Evolutionary conservation across 2,888 invertebrate species (phyloP).

Genomic region (Diplolepis rosae): DNA sequence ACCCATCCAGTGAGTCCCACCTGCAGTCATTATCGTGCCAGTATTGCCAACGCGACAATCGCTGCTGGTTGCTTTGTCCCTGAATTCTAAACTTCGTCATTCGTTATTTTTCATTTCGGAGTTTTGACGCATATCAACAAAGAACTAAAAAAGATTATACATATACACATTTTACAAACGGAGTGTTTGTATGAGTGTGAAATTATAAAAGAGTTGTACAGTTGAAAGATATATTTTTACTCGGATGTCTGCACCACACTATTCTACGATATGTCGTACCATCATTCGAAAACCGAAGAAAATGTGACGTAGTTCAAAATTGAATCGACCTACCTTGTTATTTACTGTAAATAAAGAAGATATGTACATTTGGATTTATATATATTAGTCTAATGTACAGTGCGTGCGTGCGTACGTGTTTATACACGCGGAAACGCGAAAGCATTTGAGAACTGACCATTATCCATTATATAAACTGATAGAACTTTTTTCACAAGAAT

Average conservation of each 20-base stretch:
- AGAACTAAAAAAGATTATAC: background rate
- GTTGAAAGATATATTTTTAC: background rate
- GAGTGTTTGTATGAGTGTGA: background rate
- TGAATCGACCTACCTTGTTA: background rate
- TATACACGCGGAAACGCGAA: background rate
- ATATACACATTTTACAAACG: background rate
- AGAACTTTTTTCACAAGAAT: background rate
- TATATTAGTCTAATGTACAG: background rate
- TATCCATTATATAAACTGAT: slow-evolving; percentile 5
- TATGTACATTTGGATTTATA: background rate
- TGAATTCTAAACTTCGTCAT: background rate
- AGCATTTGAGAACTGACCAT: background rate
- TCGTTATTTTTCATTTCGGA: background rate
- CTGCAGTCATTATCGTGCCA: slow-evolving; percentile 19
- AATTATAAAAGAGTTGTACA: background rate
- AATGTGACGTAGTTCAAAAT: background rate
- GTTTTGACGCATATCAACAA: background rate
- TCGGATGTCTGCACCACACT: background rate
- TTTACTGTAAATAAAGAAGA: background rate
- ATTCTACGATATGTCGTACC: slow-evolving; percentile 12
- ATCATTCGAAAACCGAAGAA: slow-evolving; percentile 7
- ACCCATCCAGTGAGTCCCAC: slow-evolving; percentile 11
- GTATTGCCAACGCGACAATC: background rate
- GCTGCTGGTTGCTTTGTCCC: background rate
- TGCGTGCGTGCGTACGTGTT: background rate